Evolutionary conservation across 1,140 invertebrate genomes (phyloP), one percentile per base, ranked within the genome.

Genomic region (Thaumetopoea pityocampa): DNA sequence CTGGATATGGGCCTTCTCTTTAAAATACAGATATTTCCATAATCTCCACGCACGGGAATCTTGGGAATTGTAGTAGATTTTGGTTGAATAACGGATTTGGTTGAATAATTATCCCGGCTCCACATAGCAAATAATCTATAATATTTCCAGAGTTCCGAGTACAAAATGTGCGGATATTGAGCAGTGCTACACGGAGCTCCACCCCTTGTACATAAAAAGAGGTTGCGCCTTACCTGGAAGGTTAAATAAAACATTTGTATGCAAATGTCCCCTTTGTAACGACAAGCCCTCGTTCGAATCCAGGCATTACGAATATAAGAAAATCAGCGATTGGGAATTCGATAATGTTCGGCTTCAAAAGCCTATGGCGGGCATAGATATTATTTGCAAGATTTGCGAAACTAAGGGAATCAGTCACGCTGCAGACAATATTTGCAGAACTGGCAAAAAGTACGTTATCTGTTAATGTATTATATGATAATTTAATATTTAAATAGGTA

Each of bases 201-300:
- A 76, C 42, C 57, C 60, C 26, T 5, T 48, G 12, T 78, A 62
- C 29, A 67, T 80, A 44, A 70, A 48, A 54, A 51, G 73, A 22
- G 73, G 71, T 27, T 73, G 77, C 54, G 35, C 61, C 11, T 28
- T 48, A 22, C 57, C 48, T 46, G 51, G 40, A 14, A 48, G 30
- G 19, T 26, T 68, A 34, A 73, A 73, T 30, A 65, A 55, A 40
- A 68, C 64, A 10, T 73, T 73, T 51, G 43, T 57, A 42, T 78
- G 77, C 46, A 78, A 71, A 48, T 78, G 77, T 47, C 65, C 63
- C 24, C 46, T 73, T 3, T 78, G 72, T 35, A 77, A 80, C 42
- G 66, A 80, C 37, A 80, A 77, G 53, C 54, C 68, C 33, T 56
- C 55, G 2, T 35, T 63, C 51, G 61, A 79, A 11, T 19, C 20